Evolutionary conservation across 1,140 invertebrate species (phyloP).

Genomic region (Elysia chlorotica): DNA sequence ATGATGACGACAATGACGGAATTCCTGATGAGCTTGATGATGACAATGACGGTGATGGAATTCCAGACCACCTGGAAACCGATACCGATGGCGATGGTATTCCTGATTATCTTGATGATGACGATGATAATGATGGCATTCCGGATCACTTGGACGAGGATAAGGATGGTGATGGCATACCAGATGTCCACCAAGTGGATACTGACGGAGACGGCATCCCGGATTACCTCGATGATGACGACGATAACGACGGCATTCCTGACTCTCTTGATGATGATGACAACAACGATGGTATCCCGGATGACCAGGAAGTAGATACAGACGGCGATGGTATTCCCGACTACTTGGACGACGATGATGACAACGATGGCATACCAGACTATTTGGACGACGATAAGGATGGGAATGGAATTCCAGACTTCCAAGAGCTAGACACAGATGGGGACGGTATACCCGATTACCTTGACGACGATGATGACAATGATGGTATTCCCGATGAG

Average conservation of each 20-base stretch:
- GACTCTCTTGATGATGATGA: constrained; percentile 44
- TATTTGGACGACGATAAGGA: constrained; percentile 41
- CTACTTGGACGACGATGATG: constrained; percentile 43
- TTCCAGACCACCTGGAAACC: constrained; percentile 45
- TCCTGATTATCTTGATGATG: constrained; percentile 45
- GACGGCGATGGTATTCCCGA: constrained; percentile 56
- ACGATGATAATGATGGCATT: constrained; percentile 47
- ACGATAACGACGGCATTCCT: constrained; percentile 53
- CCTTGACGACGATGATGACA: constrained; percentile 43
- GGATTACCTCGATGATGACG: constrained; percentile 40
- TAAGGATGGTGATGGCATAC: constrained; percentile 46
- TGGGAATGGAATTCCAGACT: constrained; percentile 51
- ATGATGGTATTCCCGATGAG: constrained; percentile 40
- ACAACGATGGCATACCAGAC: constrained; percentile 51
- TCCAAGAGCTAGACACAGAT: constrained; percentile 44
- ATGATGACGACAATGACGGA: constrained; percentile 41
- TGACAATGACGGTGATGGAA: constrained; percentile 50
- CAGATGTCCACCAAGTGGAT: constrained; percentile 46
- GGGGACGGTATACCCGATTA: constrained; percentile 51
- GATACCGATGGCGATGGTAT: constrained; percentile 55
- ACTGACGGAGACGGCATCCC: constrained; percentile 40
- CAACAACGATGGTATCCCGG: constrained; percentile 53
- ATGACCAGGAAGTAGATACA: constrained; percentile 44
- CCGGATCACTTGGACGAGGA: constrained; percentile 48
- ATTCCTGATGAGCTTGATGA: constrained; percentile 38